Evolutionary conservation across 2,113 vertebrate species (phyloP).

Genomic region (Lamprotornis superbus): DNA sequence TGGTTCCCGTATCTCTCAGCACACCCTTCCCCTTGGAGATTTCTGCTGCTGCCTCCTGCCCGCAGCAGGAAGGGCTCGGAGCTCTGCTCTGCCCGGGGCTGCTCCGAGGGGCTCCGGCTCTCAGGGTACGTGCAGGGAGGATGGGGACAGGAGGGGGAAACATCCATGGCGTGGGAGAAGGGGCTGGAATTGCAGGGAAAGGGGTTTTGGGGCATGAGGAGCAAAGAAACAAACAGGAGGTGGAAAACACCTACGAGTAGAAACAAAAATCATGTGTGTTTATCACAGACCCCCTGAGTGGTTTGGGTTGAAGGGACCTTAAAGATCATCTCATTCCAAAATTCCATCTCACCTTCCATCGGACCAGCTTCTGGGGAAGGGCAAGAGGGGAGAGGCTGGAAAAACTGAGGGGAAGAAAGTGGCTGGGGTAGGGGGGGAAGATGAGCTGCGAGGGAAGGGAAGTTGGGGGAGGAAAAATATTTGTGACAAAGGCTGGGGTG

Average conservation of each 20-base stretch:
- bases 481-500: neutral
- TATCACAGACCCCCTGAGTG: neutral
- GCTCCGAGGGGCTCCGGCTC: neutral
- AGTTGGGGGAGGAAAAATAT: neutral
- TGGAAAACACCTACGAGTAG: neutral
- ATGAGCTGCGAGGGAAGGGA: neutral
- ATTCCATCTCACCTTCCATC: neutral
- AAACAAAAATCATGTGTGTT: neutral
- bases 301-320: neutral
- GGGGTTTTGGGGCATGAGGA: neutral
- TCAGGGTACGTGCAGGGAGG: accelerated
- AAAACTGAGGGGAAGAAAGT: neutral
- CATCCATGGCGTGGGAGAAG: neutral
- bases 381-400: neutral
- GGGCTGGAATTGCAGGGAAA: neutral
- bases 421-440: neutral
- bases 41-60: neutral
- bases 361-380: neutral
- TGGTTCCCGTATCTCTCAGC: neutral
- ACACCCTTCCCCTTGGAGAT: slow-evolving; percentile 36
- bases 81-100: neutral
- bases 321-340: neutral
- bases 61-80: neutral
- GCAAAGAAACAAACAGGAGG: neutral
- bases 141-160: neutral